Evolutionary conservation across 2,888 invertebrate species (phyloP).

Genomic region (Coremacera marginata): DNA sequence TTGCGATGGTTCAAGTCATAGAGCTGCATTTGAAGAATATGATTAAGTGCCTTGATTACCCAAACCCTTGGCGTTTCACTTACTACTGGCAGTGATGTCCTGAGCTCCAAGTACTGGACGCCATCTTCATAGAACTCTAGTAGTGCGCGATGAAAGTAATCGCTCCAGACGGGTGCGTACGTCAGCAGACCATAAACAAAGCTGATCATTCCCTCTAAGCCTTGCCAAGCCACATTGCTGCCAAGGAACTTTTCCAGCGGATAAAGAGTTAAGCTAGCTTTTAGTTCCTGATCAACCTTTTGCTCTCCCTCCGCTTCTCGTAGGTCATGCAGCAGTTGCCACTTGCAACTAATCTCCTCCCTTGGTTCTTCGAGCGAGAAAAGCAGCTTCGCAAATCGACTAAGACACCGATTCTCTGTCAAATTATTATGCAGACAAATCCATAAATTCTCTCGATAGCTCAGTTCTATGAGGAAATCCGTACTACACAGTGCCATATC

Average conservation of each 20-base stretch:
- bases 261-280: conserved; percentile 71
- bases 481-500: conserved; percentile 74
- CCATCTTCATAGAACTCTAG: conserved; percentile 75
- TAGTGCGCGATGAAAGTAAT: conserved; percentile 74
- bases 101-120: conserved; percentile 77
- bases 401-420: conserved; percentile 44
- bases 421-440: conserved; percentile 43
- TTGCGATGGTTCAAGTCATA: conserved; percentile 76
- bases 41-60: not conserved
- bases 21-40: conserved; percentile 57
- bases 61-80: conserved; percentile 36
- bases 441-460: conserved; percentile 49
- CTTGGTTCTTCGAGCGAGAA: conserved; percentile 34
- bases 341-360: conserved; percentile 49
- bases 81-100: conserved; percentile 73
- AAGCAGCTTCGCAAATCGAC: conserved; percentile 42
- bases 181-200: conserved; percentile 72
- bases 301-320: conserved; percentile 31
- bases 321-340: conserved; percentile 52
- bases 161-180: conserved; percentile 75
- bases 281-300: conserved; percentile 70
- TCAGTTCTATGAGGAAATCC: conserved; percentile 73
- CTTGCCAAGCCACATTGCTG: conserved; percentile 72
- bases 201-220: conserved; percentile 72
- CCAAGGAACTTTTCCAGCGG: conserved; percentile 69